Conservation (phyloP, 2,113 vertebrate species). For the Caracal caracal region DNA sequence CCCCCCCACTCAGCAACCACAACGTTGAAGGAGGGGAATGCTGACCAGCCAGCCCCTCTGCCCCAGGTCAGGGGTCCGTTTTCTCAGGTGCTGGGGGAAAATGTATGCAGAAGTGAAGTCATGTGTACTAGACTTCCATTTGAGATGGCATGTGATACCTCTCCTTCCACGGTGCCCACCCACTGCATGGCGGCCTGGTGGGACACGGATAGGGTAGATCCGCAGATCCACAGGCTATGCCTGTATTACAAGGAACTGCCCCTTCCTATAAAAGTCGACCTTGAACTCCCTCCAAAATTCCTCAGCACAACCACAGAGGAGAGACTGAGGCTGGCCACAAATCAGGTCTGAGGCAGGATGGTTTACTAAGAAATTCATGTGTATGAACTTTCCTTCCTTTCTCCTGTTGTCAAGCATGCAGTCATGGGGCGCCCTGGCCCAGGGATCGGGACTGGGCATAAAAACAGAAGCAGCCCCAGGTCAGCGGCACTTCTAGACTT, state of each 20-base stretch:
- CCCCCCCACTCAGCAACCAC: rapidly evolving
- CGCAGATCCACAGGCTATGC: not conserved
- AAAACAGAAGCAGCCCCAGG: not conserved
- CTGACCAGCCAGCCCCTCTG: not conserved
- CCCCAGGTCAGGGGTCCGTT: not conserved
- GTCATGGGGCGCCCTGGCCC: not conserved
- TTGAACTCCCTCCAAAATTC: not conserved
- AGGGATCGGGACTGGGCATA: not conserved
- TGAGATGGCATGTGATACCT: too few relatives aligned
- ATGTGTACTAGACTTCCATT: not conserved
- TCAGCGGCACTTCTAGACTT: not conserved
- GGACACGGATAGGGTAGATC: not conserved
- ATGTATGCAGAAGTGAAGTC: not conserved
- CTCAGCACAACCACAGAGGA: not conserved
- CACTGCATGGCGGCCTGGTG: not conserved
- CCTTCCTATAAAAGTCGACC: not conserved
- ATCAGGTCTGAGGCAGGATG: not conserved
- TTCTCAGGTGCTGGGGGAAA: not conserved
- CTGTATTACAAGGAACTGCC: not conserved
- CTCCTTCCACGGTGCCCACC: not conserved
- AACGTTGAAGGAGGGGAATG: not conserved
- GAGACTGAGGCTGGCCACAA: not conserved
- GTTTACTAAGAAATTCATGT: not conserved
- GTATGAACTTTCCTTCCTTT: not conserved
- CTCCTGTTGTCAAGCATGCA: not conserved